Conservation (phyloP, 2,113 vertebrate genomes). For the Embiotoca jacksoni region DNA sequence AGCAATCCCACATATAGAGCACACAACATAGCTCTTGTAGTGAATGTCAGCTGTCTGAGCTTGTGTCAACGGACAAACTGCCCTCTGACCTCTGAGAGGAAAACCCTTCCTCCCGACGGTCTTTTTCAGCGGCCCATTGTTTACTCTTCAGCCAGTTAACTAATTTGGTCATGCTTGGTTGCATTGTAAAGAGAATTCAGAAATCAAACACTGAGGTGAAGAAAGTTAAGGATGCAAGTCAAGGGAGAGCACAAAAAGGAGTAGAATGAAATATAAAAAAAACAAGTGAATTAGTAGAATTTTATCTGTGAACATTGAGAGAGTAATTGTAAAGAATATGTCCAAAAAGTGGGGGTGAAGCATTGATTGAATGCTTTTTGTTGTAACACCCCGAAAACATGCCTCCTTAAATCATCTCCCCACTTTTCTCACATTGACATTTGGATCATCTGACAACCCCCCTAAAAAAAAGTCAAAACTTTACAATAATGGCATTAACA, state of each 20-base stretch:
- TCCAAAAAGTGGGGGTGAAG: no score
- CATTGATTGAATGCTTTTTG: no score
- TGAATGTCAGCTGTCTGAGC: slow-evolving; percentile 62
- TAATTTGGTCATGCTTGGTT: slow-evolving; percentile 48
- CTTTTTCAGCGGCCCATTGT: slow-evolving; percentile 64
- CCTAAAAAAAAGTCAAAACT: background rate
- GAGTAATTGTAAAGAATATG: background rate
- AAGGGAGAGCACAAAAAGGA: background rate
- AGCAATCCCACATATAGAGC: slow-evolving; percentile 13
- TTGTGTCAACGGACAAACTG: slow-evolving; percentile 64
- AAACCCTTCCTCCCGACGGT: slow-evolving; percentile 60
- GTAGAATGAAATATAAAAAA: background rate
- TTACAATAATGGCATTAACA: background rate
- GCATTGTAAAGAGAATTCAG: slow-evolving; percentile 19
- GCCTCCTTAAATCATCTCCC: no score
- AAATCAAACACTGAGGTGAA: slow-evolving; percentile 13
- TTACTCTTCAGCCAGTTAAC: slow-evolving; percentile 64
- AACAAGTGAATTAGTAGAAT: background rate
- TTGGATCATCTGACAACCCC: background rate
- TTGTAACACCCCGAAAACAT: no score
- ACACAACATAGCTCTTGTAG: background rate
- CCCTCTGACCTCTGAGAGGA: slow-evolving; percentile 68
- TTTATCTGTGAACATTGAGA: background rate
- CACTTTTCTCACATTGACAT: no score
- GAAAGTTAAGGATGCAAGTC: background rate